Evolutionary conservation across 2,888 invertebrate species (phyloP), one percentile per base, ranked within the genome.

Genomic region (Pseudococcus longispinus): DNA sequence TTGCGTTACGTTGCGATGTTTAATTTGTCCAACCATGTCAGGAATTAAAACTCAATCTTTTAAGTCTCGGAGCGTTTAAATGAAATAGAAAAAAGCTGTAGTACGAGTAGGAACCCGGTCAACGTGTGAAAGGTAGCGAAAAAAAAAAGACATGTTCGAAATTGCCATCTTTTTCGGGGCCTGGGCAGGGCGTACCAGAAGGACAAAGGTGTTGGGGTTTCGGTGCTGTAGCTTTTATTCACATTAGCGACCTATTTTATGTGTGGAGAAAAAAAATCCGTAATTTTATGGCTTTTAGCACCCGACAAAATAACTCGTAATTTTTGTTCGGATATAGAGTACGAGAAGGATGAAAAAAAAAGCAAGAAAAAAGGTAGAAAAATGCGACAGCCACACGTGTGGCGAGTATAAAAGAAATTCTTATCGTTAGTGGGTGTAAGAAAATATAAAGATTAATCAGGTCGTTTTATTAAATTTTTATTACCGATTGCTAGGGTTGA

Each of bases 1-100:
- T 11, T 4, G 37, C 9, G 37, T 37, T 37, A 70, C 70, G 74
- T 74, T 70, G 37, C 74, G 32, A 37, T 74, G 74, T 74, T 74
- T 74, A 29, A 74, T 74, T 74, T 29, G 74, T 74, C 74, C 37
- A n/a, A 32, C 74, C 74, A 26, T 32, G 74, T 74, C 37, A 37
- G n/a, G 74, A 37, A 74, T 74, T 29, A 74, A 74, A 74, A 74
- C 74, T 74, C 74, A 74, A 74, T 74, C 74, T 74, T 37, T 74
- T 74, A 74, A 74, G 32, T 74, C 65, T 26, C 13, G 37, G 37
- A n/a, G 15, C n/a, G 51, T 51, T 51, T 51, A 51, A 29, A 29
- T 29, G 15, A 70, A 70, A 70, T 8, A 70, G 29, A 70, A 70
- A 70, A 70, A 70, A 29, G 23, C 8, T 23, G 9, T 23, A 51